These are phyloP conservation scores for Formica exsecta DNA, from an alignment of 1,140 invertebrate species.

Conservation along the genomic window DNA sequence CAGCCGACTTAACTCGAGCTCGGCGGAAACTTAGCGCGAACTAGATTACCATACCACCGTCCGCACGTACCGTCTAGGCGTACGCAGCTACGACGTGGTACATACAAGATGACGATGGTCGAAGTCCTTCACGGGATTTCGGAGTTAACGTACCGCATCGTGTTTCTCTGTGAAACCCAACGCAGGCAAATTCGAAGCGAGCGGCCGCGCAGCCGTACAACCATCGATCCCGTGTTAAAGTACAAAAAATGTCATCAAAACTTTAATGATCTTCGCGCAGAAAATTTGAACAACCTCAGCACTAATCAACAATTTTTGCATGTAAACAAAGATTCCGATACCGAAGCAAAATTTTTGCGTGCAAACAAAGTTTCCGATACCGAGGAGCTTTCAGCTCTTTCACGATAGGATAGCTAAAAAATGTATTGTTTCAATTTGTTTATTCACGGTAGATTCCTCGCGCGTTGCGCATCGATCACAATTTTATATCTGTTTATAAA, in stretches of 20 bases:
- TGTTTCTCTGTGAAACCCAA: constrained; percentile 50
- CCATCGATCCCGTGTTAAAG: constrained; percentile 3
- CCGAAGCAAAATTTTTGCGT: constrained; percentile 3
- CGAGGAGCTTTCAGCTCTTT: background rate
- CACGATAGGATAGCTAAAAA: background rate
- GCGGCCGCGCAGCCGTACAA: background rate
- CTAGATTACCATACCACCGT: constrained; percentile 70
- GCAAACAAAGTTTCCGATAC: constrained; percentile 1
- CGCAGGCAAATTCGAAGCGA: constrained; percentile 8
- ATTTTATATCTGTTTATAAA: constrained; percentile 10
- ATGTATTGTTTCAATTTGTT: constrained; percentile 2
- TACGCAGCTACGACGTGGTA: constrained; percentile 46
- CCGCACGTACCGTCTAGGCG: constrained; percentile 42
- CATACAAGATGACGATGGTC: constrained; percentile 62
- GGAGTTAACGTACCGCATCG: constrained; percentile 62
- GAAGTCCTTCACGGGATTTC: constrained; percentile 59
- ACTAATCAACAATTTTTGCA: constrained; percentile 6
- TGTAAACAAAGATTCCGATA: constrained; percentile 11
- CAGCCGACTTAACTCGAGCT: constrained; percentile 71
- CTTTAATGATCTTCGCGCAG: background rate
- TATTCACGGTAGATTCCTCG: background rate
- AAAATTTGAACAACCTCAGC: background rate
- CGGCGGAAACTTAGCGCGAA: constrained; percentile 68
- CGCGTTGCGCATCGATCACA: background rate
- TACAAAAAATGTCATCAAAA: constrained; percentile 27